Evolutionary conservation across 2,113 vertebrate genomes (phyloP), one percentile per base, ranked within the genome.

Genomic region (Myanophis thanlyinensis): DNA sequence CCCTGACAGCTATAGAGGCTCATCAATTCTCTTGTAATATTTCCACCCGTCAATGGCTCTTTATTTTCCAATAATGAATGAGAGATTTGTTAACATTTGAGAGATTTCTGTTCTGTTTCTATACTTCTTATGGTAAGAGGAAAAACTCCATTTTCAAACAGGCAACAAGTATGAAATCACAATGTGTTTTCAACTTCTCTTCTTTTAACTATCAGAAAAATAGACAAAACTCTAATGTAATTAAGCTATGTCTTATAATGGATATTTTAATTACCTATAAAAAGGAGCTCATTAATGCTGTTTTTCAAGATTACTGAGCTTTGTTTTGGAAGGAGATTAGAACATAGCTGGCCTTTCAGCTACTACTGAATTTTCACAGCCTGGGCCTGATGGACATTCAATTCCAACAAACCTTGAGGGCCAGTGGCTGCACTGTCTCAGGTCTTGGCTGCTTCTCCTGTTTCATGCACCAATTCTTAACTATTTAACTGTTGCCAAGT

Each of bases 381-480:
- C 8, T 12, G 40, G 12, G 13, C 25, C 6, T 48, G 27, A n/a
- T 62, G 88, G 13, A 51, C 27, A 51, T 35, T 85, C 47, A 20
- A 51, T 30, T 89, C 11, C 40, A 56, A 40, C 27, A 89, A n/a
- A 20, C 20, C 13, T 44, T n/a, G 87, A 40, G 22, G 20, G 18
- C 20, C n/a, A 88, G 84, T 49, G 44, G 10, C 5, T 23, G 53
- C 49, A 90, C 30, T 6, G 22, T 1, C 12, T 91, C 8, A 46
- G 1, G 8, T 0, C 0, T 0, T 0, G 23, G 12, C 8, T 30
- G 27, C 86, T 85, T 85, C 25, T 22, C 25, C 40, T 94, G 13
- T 15, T 89, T 84, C 27, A 0, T 86, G 30, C 0, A 0, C 5
- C 0, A 23, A 5, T 0, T 80, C 1, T 9, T n/a, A 6, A 89